Evolutionary conservation across 1,140 invertebrate genomes (phyloP).

Genomic region (Trypoxylus dichotomus): DNA sequence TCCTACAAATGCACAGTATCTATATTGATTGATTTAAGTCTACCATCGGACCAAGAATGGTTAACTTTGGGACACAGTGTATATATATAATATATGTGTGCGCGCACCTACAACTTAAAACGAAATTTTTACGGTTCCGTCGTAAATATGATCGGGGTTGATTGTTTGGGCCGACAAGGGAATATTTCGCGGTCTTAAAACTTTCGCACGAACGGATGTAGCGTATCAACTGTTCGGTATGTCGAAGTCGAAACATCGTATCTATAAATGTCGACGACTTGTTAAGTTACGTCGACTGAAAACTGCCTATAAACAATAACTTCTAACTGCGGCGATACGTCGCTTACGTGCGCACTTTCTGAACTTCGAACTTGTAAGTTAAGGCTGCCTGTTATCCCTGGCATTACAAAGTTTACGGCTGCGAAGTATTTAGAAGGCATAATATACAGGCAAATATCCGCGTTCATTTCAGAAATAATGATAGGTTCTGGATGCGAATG

Average conservation of each 20-base stretch:
- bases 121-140: conserved; percentile 38
- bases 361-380: not conserved
- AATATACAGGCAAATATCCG: not conserved
- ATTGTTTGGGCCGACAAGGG: conserved; percentile 34
- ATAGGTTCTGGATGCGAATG: not conserved
- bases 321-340: conserved; percentile 1
- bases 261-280: conserved; percentile 38
- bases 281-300: conserved; percentile 38
- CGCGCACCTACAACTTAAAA: not conserved
- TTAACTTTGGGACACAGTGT: no score
- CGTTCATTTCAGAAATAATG: not conserved
- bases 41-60: no score
- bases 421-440: not conserved
- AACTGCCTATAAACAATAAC: conserved; percentile 31
- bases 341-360: not conserved
- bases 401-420: not conserved
- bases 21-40: no score
- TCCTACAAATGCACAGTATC: no score
- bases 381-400: not conserved
- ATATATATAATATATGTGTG: not conserved
- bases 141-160: conserved; percentile 39
- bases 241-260: conserved; percentile 2
- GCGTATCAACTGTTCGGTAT: conserved; percentile 30
- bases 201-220: not conserved
- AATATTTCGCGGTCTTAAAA: not conserved